Conservation (phyloP, 1,140 invertebrate genomes). For the Ostrea edulis region DNA sequence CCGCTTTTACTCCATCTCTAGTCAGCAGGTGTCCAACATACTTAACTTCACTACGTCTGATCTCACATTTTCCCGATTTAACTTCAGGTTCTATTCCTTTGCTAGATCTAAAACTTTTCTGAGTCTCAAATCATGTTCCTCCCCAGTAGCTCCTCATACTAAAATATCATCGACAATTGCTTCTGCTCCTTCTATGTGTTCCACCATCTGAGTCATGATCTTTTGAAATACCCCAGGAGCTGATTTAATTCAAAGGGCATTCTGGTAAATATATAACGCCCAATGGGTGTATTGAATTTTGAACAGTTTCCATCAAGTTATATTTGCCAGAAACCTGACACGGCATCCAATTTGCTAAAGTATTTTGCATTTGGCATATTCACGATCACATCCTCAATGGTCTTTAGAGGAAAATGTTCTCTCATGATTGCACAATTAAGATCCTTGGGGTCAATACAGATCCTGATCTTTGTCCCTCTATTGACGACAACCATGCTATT, state of each 20-base stretch:
- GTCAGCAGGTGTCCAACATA: constrained; percentile 67
- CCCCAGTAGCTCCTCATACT: constrained; percentile 45
- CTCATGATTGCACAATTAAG: constrained; percentile 50
- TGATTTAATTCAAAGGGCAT: constrained; percentile 52
- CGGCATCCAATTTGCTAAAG: constrained; percentile 69
- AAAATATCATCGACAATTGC: constrained; percentile 64
- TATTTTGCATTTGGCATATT: constrained; percentile 52
- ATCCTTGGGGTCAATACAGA: constrained; percentile 64
- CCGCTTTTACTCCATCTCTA: constrained; percentile 73
- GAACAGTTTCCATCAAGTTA: constrained; percentile 63
- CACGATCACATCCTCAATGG: constrained; percentile 47
- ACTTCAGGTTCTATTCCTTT: constrained; percentile 51
- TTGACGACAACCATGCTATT: constrained; percentile 79
- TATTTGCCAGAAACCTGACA: constrained; percentile 70
- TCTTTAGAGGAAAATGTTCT: constrained; percentile 43
- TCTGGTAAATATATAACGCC: constrained; percentile 48
- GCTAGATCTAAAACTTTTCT: constrained; percentile 43
- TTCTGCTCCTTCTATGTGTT: constrained; percentile 62
- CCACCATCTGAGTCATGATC: constrained; percentile 51
- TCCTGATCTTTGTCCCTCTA: constrained; percentile 68
- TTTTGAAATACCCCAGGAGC: constrained; percentile 52
- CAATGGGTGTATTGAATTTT: constrained; percentile 72
- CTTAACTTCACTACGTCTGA: constrained; percentile 46
- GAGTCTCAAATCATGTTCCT: constrained; percentile 53
- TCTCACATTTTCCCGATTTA: constrained; percentile 53